These are phyloP conservation scores for Crocidura indochinensis DNA, from an alignment of 2,797 vertebrate genomes.

Conservation along the genomic window DNA sequence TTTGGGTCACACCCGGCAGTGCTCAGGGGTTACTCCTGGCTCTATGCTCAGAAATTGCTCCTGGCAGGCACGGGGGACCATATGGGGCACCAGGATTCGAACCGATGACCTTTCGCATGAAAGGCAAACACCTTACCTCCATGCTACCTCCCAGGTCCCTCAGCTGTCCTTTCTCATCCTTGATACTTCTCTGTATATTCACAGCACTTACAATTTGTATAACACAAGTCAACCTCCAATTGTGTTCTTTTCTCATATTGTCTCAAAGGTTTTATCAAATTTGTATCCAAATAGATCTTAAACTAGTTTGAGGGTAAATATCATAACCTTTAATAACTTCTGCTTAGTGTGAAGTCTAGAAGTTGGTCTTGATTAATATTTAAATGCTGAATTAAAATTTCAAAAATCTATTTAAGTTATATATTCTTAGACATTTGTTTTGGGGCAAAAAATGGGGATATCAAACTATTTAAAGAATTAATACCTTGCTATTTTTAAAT, in stretches of 20 bases:
- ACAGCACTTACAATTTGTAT: neutral
- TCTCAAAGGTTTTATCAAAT: slow-evolving; percentile 8
- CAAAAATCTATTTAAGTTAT: neutral
- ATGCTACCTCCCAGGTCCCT: no score
- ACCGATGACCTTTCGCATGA: no score
- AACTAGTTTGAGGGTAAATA: slow-evolving; percentile 50
- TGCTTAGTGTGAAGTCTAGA: neutral
- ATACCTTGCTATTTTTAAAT: neutral
- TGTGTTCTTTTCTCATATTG: slow-evolving; percentile 9
- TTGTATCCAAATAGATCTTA: neutral
- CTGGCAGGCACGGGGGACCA: no score
- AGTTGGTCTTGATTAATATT: slow-evolving; percentile 45
- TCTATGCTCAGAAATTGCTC: no score
- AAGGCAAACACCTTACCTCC: no score
- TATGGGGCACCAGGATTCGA: no score
- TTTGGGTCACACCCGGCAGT: no score
- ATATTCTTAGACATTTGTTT: slow-evolving; percentile 3
- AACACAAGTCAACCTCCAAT: neutral
- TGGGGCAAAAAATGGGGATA: slow-evolving; percentile 6
- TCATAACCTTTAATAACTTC: slow-evolving; percentile 20
- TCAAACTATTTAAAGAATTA: neutral
- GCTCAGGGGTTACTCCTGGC: no score
- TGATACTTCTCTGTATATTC: neutral
- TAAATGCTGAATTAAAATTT: slow-evolving; percentile 36
- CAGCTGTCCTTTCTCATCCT: neutral